A percentile compares a stretch with the other conserved stretches of the same genome.
Evolutionary conservation across 2,113 vertebrate species (phyloP).

Genomic region (Ptilorrhoa leucosticta): DNA sequence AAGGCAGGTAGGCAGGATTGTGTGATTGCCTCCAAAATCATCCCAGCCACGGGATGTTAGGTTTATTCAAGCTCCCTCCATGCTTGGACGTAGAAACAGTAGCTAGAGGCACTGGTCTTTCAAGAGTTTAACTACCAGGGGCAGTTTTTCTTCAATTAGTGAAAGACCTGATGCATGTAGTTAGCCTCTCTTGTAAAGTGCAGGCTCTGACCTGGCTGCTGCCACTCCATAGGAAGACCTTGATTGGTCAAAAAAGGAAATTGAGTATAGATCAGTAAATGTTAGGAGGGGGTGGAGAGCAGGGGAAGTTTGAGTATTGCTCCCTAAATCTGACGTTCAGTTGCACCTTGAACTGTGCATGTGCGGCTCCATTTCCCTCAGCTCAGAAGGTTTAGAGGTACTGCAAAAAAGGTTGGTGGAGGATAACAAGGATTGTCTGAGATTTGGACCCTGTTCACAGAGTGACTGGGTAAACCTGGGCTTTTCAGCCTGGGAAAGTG

Average conservation of each 20-base stretch:
- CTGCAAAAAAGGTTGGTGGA: neutral
- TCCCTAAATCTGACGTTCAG: neutral
- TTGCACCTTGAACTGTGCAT: neutral
- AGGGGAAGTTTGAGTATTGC: neutral
- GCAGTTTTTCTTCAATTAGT: neutral
- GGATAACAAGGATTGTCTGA: neutral
- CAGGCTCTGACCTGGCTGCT: neutral
- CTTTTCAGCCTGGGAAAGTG: neutral
- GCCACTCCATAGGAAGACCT: neutral
- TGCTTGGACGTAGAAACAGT: neutral
- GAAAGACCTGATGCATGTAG: neutral
- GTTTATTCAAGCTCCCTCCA: neutral
- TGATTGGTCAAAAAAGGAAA: neutral
- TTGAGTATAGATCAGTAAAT: neutral
- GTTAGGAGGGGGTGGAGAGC: neutral
- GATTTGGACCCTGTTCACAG: neutral
- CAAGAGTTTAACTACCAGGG: neutral
- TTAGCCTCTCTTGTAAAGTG: neutral
- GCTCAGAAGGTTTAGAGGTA: neutral
- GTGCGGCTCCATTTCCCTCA: neutral
- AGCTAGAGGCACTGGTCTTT: neutral
- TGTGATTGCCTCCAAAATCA: neutral
- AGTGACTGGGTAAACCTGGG: neutral
- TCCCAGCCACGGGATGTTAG: neutral
- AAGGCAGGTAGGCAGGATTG: neutral